Evolutionary conservation across 2,888 invertebrate genomes (phyloP).

Genomic region (Neelides folsomi): DNA sequence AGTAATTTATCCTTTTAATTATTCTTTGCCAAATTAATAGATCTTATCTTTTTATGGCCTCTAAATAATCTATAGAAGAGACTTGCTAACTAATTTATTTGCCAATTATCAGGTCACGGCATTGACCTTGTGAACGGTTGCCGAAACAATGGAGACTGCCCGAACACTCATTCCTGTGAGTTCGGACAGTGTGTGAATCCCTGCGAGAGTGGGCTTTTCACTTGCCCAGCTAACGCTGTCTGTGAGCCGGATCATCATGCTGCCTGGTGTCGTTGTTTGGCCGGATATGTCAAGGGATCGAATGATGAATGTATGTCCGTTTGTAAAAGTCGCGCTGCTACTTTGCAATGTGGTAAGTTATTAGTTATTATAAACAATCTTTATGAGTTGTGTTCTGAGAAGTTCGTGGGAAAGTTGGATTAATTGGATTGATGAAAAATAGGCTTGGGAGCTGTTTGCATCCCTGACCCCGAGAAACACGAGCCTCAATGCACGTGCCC

Average conservation of each 20-base stretch:
- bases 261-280: conserved; percentile 74
- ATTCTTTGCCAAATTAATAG: too few relatives aligned
- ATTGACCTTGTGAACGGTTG: conserved; percentile 40
- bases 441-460: conserved; percentile 39
- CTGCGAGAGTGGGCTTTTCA: conserved; percentile 48
- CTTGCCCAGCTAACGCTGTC: conserved; percentile 70
- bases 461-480: conserved; percentile 49
- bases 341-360: background rate
- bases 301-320: conserved; percentile 72
- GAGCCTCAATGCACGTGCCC: conserved; percentile 81
- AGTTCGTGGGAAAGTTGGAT: too few relatives aligned
- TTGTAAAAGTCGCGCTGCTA: conserved; percentile 34
- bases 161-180: conserved; percentile 64
- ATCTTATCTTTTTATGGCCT: too few relatives aligned
- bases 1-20: conserved; percentile 39
- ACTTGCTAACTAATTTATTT: too few relatives aligned
- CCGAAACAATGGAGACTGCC: conserved; percentile 58
- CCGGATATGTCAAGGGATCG: conserved; percentile 63
- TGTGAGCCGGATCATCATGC: conserved; percentile 79
- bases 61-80: too few relatives aligned
- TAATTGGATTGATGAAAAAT: conserved; percentile 35
- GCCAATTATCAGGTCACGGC: background rate
- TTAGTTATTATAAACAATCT: too few relatives aligned
- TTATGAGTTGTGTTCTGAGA: too few relatives aligned
- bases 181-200: conserved; percentile 69